Base-by-base conservation (phyloP, 2,113 vertebrate genomes). In the Glaucidium brasilianum region DNA sequence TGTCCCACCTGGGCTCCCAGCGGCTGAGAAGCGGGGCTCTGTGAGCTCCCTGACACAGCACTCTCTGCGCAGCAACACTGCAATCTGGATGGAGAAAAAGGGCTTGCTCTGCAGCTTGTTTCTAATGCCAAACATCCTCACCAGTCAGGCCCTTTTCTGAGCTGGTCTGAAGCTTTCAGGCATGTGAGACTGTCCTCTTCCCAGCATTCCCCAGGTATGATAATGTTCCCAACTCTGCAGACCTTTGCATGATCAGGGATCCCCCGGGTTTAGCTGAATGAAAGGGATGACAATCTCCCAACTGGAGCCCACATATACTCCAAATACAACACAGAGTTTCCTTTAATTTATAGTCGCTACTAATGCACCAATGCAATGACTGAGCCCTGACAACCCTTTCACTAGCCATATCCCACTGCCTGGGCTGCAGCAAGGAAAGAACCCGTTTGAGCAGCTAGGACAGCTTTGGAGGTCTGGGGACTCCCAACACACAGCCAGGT, bases 31-130 rank as follows among this genome's bases (percentile, higher is more conserved):
- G 11, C 1, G 2, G 30, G 30, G 20, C 5, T 56, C n/a, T 13
- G 49, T 7, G 30, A 8, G 1, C 22, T 75, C 59, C 18, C 12
- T 2, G 1, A 1, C 1, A 5, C 4, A 20, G 27, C 19, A 20
- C 11, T 25, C 23, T 35, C 50, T 9, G 10, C 4, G 21, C 1
- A 10, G 37, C 62, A 79, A 9, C 56, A 9, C 3, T 22, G 71
- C 22, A 35, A 3, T 4, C 37, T 20, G n/a, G 16, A 26, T 0
- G 1, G 53, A 64, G 34, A 7, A 16, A 45, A 43, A 68, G 11
- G 15, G 22, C 6, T 71, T 6, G 1, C 15, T 39, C 30, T 35
- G 45, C 1, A 0, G 14, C 23, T 35, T 39, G 9, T 41, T 76
- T 66, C 43, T 34, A 16, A 58, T 4, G 27, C 52, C 71, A 75